These are phyloP conservation scores for Anarrhichthys ocellatus DNA, from an alignment of 2,113 vertebrate species.

Conservation along the genomic window DNA sequence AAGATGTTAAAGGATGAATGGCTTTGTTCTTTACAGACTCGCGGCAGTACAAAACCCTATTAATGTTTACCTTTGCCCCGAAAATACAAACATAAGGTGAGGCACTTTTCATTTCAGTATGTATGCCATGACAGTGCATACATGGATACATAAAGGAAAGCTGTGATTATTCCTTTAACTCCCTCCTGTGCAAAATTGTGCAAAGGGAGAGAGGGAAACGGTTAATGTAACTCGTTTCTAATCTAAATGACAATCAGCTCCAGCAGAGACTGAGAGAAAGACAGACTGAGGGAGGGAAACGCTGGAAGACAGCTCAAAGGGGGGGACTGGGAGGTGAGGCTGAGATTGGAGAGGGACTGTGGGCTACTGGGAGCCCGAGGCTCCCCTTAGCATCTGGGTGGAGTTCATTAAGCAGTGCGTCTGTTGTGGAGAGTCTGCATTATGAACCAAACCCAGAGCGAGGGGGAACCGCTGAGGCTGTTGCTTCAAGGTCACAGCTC, in stretches of 20 bases:
- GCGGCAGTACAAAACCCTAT: slow-evolving; percentile 37
- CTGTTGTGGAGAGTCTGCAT: slow-evolving; percentile 51
- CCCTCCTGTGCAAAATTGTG: slow-evolving; percentile 7
- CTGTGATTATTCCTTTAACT: neutral
- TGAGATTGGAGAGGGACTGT: slow-evolving; percentile 72
- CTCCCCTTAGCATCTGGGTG: slow-evolving; percentile 74
- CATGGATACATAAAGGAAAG: neutral
- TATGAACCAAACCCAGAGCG: slow-evolving; percentile 38
- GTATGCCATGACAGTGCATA: neutral
- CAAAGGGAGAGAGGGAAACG: slow-evolving; percentile 15
- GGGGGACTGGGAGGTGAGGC: slow-evolving; percentile 48
- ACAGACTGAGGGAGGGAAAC: slow-evolving; percentile 14
- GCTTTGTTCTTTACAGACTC: slow-evolving; percentile 67
- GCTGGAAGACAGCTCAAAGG: slow-evolving; percentile 40
- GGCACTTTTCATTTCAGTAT: slow-evolving; percentile 17
- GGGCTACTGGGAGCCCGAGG: slow-evolving; percentile 55
- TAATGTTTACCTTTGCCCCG: slow-evolving; percentile 51
- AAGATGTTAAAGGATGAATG: slow-evolving; percentile 66
- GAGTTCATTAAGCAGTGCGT: slow-evolving; percentile 69
- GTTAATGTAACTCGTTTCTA: slow-evolving; percentile 61
- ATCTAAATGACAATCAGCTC: slow-evolving; percentile 62
- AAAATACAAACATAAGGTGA: slow-evolving; percentile 33
- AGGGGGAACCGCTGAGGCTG: slow-evolving; percentile 17
- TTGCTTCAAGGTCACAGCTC: slow-evolving; percentile 57
- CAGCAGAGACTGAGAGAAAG: slow-evolving; percentile 15